Percentiles rank a stretch among this genome's conserved stretches.
Evolutionary conservation across 1,140 invertebrate genomes (phyloP).

Genomic region (Latrodectus geometricus): DNA sequence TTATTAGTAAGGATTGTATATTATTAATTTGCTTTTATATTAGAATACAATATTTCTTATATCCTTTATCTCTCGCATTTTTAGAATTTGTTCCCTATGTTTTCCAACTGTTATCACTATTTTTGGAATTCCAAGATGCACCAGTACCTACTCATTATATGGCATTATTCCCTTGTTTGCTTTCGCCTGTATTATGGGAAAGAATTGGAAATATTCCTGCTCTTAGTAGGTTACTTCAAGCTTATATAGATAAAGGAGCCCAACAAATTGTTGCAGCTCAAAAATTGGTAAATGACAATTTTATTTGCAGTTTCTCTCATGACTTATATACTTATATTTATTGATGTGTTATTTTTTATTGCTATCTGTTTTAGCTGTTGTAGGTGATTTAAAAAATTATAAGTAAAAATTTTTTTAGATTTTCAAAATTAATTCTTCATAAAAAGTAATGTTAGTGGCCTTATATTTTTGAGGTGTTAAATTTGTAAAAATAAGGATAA

Average conservation of each 20-base stretch:
- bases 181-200: slow-evolving; percentile 92
- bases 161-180: slow-evolving; percentile 86
- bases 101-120: slow-evolving; percentile 93
- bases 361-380: neutral
- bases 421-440: no score
- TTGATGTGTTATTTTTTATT: no score
- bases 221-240: slow-evolving; percentile 87
- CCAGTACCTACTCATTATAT: slow-evolving; percentile 85
- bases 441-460: no score
- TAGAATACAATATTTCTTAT: no score
- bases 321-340: no score
- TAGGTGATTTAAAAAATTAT: no score
- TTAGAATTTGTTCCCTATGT: slow-evolving; percentile 97
- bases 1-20: no score
- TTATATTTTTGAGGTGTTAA: no score
- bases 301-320: neutral
- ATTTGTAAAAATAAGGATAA: no score
- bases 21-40: no score
- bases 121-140: slow-evolving; percentile 82
- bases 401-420: no score
- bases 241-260: slow-evolving; percentile 82
- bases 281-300: slow-evolving; percentile 74
- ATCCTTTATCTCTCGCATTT: slow-evolving; percentile 64
- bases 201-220: slow-evolving; percentile 91
- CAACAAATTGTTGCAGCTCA: slow-evolving; percentile 78